Percentiles rank a stretch among this genome's conserved stretches.
Conservation (phyloP, 2,888 invertebrate genomes). For the Abrostola triplasia region DNA sequence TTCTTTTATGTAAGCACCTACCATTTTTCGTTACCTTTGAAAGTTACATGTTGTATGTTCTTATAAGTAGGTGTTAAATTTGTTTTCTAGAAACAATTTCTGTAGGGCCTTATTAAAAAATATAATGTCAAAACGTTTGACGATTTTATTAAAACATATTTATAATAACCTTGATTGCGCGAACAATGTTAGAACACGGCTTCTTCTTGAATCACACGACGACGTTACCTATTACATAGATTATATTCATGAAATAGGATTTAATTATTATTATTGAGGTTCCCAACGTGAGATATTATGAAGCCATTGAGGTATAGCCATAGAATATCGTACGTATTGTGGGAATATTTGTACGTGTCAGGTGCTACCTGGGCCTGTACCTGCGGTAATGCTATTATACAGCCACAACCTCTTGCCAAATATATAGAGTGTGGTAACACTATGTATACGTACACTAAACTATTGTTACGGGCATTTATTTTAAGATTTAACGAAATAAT, state of each 20-base stretch:
- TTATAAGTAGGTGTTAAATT: no score
- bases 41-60: no score
- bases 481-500: conserved; percentile 4
- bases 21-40: no score
- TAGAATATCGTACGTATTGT: conserved; percentile 55
- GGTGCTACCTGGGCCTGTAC: conserved; percentile 76
- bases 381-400: conserved; percentile 73
- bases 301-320: conserved; percentile 39
- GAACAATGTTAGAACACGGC: no score
- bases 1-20: no score
- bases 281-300: conserved; percentile 21
- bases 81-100: no score
- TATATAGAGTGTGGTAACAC: conserved; percentile 36
- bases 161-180: no score
- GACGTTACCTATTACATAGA: not conserved
- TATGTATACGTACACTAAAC: conserved; percentile 9
- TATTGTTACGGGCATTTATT: conserved; percentile 30
- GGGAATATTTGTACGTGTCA: conserved; percentile 74
- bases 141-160: no score
- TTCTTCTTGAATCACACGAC: no score
- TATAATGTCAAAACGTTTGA: no score
- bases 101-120: no score
- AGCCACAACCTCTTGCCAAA: conserved; percentile 47
- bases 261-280: conserved; percentile 10
- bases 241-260: not conserved